Evolutionary conservation across 2,888 invertebrate genomes (phyloP).

Genomic region (Neocrepidodera transversa): DNA sequence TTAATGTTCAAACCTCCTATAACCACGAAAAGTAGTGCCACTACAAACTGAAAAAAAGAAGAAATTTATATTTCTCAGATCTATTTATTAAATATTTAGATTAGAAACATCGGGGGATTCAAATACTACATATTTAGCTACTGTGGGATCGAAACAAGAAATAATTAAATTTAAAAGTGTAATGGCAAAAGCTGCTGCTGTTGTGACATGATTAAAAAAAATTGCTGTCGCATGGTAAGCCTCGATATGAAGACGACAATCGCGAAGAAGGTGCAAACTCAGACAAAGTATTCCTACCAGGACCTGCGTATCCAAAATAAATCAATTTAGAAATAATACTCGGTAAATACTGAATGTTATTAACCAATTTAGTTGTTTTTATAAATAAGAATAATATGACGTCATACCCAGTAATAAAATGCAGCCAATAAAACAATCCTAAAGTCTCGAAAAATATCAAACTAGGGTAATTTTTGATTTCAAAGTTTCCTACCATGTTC

Average conservation of each 20-base stretch:
- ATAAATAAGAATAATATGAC: too few relatives aligned
- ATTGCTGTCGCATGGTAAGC: constrained; percentile 74
- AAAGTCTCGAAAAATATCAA: too few relatives aligned
- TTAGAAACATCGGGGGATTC: constrained; percentile 45
- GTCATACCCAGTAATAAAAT: too few relatives aligned
- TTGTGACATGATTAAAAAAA: constrained; percentile 74
- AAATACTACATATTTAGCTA: constrained; percentile 63
- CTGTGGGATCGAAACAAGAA: constrained; percentile 79
- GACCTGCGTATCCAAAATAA: constrained; percentile 63
- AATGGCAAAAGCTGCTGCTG: constrained; percentile 74
- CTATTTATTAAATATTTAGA: constrained; percentile 5
- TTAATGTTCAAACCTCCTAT: constrained; percentile 86
- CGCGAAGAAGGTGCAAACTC: constrained; percentile 75
- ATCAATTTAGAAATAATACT: background rate
- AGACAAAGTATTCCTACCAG: constrained; percentile 77
- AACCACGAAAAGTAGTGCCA: constrained; percentile 81
- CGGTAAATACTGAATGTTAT: background rate
- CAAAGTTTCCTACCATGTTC: too few relatives aligned
- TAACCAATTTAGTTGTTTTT: background rate
- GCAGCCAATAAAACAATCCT: too few relatives aligned
- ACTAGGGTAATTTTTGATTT: too few relatives aligned
- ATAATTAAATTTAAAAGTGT: constrained; percentile 79
- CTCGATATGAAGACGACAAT: constrained; percentile 77
- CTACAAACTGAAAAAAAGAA: constrained; percentile 74
- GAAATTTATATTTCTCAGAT: background rate